Evolutionary conservation across 2,888 invertebrate species (phyloP).

Genomic region (Drosophila macrothrix): DNA sequence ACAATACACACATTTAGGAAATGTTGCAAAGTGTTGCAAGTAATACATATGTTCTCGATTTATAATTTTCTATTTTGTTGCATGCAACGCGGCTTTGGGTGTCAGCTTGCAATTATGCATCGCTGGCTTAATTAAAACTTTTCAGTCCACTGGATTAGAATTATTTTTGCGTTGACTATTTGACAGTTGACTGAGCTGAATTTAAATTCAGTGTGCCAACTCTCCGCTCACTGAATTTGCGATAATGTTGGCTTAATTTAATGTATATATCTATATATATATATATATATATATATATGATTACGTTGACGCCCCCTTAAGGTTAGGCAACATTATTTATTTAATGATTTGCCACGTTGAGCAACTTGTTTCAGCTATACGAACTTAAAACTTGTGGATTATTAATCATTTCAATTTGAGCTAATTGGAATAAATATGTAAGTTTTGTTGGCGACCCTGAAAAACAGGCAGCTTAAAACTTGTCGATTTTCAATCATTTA

Average conservation of each 20-base stretch:
- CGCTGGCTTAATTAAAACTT: slow-evolving; percentile 51
- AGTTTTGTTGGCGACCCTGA: not conserved
- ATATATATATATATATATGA: not conserved
- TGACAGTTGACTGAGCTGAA: slow-evolving; percentile 24
- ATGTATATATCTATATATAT: not conserved
- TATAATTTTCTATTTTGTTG: slow-evolving; percentile 35
- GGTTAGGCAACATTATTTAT: not conserved
- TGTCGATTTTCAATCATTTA: not conserved
- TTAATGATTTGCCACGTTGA: not conserved
- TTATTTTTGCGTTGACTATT: slow-evolving; percentile 33
- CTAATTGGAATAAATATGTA: not conserved
- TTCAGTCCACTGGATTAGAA: slow-evolving; percentile 54
- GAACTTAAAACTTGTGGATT: not conserved
- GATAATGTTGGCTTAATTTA: not conserved
- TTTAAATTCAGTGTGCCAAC: not conserved
- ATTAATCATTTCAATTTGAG: not conserved
- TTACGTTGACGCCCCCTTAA: not conserved
- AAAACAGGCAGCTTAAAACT: not conserved
- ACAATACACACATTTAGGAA: not conserved
- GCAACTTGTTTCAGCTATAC: not conserved
- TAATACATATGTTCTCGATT: slow-evolving; percentile 34
- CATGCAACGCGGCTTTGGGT: not conserved
- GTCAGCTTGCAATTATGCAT: slow-evolving; percentile 41
- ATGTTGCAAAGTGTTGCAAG: slow-evolving; percentile 4
- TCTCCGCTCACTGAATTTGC: not conserved